Conservation (phyloP, 2,888 invertebrate genomes). For the Mylabris sibirica region DNA sequence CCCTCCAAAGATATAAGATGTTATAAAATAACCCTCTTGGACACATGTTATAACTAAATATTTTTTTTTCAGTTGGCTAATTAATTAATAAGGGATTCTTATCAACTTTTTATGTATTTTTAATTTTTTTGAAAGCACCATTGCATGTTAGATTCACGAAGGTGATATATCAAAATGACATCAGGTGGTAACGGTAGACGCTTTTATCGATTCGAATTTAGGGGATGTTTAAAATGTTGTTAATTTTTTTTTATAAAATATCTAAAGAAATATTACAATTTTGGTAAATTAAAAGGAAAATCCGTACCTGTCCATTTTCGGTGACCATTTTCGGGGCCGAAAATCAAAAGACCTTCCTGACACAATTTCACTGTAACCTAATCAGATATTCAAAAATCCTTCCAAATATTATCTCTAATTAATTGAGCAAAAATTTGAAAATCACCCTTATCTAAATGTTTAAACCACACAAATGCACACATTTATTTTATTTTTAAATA, state of each 20-base stretch:
- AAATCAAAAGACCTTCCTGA: constrained; percentile 18
- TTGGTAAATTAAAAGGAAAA: background rate
- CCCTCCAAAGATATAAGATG: background rate
- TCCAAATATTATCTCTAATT: background rate
- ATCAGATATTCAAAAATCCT: background rate
- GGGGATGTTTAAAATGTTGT: background rate
- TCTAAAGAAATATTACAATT: background rate
- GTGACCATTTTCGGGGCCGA: constrained; percentile 54
- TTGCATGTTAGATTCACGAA: background rate
- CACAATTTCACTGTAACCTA: background rate
- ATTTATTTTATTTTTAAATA: background rate
- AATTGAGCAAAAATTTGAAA: constrained; percentile 29
- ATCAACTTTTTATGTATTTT: background rate
- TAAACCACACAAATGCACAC: background rate
- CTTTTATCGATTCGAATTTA: background rate
- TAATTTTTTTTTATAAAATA: background rate
- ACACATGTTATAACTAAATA: background rate
- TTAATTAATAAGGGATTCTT: constrained; percentile 13
- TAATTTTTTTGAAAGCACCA: background rate
- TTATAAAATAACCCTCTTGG: background rate
- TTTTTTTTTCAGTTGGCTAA: background rate
- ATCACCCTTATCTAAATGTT: background rate
- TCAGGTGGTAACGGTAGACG: background rate
- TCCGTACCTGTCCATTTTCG: constrained; percentile 59
- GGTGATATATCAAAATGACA: background rate